These are phyloP conservation scores for Seladonia tumulorum DNA, from an alignment of 2,888 invertebrate species.

Conservation along the genomic window DNA sequence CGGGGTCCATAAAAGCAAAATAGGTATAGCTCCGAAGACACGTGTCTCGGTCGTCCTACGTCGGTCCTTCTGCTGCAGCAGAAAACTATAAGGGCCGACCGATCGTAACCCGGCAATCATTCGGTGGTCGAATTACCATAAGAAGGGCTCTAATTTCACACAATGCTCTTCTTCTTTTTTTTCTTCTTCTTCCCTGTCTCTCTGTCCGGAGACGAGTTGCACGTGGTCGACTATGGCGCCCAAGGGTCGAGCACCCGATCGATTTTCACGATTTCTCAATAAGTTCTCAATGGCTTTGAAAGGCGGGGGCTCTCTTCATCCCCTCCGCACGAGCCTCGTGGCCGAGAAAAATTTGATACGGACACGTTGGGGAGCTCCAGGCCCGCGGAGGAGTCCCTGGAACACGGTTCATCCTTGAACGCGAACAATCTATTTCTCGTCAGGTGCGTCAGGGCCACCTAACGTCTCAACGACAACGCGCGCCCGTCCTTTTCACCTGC, in stretches of 20 bases:
- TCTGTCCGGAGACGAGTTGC: conserved; percentile 60
- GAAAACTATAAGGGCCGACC: conserved; percentile 71
- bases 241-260: conserved; percentile 67
- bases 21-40: conserved; percentile 50
- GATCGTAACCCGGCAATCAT: conserved; percentile 79
- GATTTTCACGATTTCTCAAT: conserved; percentile 79
- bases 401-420: conserved; percentile 28
- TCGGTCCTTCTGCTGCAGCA: conserved; percentile 69
- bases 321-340: conserved; percentile 26
- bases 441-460: conserved; percentile 40
- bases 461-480: conserved; percentile 23
- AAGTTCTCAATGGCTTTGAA: conserved; percentile 72
- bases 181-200: no score
- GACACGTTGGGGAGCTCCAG: conserved; percentile 30
- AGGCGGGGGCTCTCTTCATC: conserved; percentile 21
- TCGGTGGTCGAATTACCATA: conserved; percentile 82
- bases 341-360: conserved; percentile 68
- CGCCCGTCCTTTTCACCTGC: background rate
- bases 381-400: conserved; percentile 34
- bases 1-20: conserved; percentile 6
- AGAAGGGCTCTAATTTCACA: conserved; percentile 83
- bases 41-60: conserved; percentile 56
- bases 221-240: conserved; percentile 67
- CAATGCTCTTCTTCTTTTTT: conserved; percentile 77
- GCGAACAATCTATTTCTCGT: conserved; percentile 60